Conservation (phyloP, 2,113 vertebrate genomes). For the Oryzias curvinotus region DNA sequence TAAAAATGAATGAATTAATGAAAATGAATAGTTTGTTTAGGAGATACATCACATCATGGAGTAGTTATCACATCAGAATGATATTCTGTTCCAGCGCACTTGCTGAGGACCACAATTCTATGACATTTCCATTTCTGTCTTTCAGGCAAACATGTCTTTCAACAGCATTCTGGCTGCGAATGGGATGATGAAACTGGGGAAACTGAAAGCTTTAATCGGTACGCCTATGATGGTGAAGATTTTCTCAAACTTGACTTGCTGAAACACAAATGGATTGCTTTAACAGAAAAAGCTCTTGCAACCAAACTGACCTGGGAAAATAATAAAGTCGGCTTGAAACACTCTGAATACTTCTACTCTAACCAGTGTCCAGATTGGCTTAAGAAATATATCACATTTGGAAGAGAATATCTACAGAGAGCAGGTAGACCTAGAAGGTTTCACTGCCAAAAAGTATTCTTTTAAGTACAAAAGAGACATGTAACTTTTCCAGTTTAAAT, state of each 20-base stretch:
- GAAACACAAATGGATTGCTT: background rate
- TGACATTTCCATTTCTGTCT: conserved; percentile 1
- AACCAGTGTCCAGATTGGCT: background rate
- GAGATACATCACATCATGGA: too few species aligned
- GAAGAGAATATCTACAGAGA: conserved; percentile 21
- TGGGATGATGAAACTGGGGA: conserved; percentile 13
- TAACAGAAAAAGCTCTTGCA: fast-evolving
- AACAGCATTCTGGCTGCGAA: background rate
- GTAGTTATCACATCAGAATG: too few species aligned
- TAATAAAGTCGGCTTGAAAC: background rate
- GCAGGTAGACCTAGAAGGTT: conserved; percentile 12
- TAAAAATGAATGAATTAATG: too few species aligned
- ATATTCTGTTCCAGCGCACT: too few species aligned
- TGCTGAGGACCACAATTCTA: too few species aligned
- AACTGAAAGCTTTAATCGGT: background rate
- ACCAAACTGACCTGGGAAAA: conserved; percentile 35
- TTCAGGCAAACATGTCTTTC: conserved; percentile 24
- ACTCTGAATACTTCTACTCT: fast-evolving
- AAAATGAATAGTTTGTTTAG: too few species aligned
- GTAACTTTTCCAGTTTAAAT: background rate
- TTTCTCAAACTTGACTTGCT: conserved; percentile 42
- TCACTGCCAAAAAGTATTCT: too few species aligned
- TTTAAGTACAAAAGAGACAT: background rate
- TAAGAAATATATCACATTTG: conserved; percentile 20
- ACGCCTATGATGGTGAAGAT: conserved; percentile 41